These are phyloP conservation scores for Tethea ocularis DNA, from an alignment of 2,888 invertebrate genomes.

Conservation along the genomic window DNA sequence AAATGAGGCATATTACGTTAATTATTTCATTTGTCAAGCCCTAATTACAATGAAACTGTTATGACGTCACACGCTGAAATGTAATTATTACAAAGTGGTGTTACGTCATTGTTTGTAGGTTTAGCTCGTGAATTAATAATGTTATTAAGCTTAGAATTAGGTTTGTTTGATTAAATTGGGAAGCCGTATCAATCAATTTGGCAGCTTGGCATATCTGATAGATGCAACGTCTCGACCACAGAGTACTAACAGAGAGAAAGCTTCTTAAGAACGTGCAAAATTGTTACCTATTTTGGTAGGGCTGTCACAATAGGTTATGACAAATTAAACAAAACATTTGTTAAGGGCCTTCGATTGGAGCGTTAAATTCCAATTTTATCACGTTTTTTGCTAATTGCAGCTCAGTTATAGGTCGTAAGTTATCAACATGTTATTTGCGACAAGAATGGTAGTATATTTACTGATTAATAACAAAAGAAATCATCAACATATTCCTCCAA, in stretches of 20 bases:
- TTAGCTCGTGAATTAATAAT: neutral
- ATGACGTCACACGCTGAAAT: neutral
- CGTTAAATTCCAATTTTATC: too few relatives aligned
- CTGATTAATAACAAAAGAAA: too few relatives aligned
- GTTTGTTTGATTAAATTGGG: neutral
- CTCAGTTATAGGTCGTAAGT: too few relatives aligned
- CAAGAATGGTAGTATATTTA: too few relatives aligned
- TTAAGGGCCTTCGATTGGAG: too few relatives aligned
- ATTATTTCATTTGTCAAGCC: neutral
- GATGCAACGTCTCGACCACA: too few relatives aligned
- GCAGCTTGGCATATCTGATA: neutral
- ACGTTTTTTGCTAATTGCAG: too few relatives aligned
- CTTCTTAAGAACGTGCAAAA: slow-evolving; percentile 8
- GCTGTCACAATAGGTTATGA: neutral
- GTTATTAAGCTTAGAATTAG: neutral
- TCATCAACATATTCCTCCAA: too few relatives aligned
- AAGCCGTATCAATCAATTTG: neutral
- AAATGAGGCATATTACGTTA: neutral
- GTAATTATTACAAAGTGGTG: neutral
- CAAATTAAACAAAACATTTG: neutral
- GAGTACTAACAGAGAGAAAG: slow-evolving; percentile 1
- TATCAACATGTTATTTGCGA: too few relatives aligned
- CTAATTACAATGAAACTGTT: neutral
- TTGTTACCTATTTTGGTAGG: slow-evolving; percentile 7
- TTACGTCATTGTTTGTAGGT: neutral